These are phyloP conservation scores for Echinarachnius parma DNA, from an alignment of 53 echinoderm and acorn worm species.

Conservation along the genomic window DNA sequence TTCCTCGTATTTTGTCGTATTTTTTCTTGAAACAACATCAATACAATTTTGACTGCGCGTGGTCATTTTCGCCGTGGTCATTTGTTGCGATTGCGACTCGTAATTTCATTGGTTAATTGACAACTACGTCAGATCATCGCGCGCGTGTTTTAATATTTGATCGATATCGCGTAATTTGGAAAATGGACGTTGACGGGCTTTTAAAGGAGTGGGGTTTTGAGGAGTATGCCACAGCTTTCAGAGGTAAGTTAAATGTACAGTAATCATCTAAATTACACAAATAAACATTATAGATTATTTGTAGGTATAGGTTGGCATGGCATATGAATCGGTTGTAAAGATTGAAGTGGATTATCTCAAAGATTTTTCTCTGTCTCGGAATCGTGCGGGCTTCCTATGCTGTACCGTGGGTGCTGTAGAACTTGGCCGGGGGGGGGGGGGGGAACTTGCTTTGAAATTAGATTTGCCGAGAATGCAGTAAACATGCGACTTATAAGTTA, in stretches of 20 bases:
- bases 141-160: constrained; percentile 1
- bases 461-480: constrained; percentile 14
- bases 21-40: constrained; percentile 13
- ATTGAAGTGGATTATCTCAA: constrained; percentile 22
- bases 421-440: constrained; percentile 14
- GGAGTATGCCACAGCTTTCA: constrained; percentile 19
- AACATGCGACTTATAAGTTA: constrained; percentile 14
- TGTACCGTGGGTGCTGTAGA: constrained; percentile 6
- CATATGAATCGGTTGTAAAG: constrained; percentile 22
- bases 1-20: constrained; percentile 11
- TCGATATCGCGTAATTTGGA: constrained; percentile 31
- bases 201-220: constrained; percentile 21
- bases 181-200: constrained; percentile 28
- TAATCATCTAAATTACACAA: constrained; percentile 19
- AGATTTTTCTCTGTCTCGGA: constrained; percentile 19
- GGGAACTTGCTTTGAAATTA: constrained; percentile 9
- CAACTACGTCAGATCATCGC: constrained; percentile 13
- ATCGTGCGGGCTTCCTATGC: constrained; percentile 15
- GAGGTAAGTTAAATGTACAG: constrained; percentile 15
- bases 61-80: constrained; percentile 14
- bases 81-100: constrained; percentile 10
- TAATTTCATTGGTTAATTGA: constrained; percentile 16
- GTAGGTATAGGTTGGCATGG: constrained; percentile 6
- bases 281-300: constrained; percentile 19
- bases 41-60: constrained; percentile 16